Percentiles rank a stretch among this genome's conserved stretches.
Evolutionary conservation across 2,797 vertebrate genomes (phyloP).

Genomic region (Cynopterus sphinx): DNA sequence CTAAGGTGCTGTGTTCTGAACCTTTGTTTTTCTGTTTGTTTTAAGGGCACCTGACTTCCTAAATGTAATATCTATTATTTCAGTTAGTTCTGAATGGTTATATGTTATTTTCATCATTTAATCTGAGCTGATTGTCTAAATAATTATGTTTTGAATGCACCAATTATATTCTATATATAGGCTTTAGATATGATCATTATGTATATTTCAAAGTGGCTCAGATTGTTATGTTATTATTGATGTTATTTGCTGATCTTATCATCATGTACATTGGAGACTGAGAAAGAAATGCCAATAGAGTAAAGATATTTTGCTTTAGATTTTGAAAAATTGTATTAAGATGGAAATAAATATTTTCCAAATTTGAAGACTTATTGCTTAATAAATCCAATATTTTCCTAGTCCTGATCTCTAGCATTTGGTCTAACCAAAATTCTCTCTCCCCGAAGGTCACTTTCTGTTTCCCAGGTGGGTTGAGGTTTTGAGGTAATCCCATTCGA

Average conservation of each 20-base stretch:
- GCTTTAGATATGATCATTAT: background rate
- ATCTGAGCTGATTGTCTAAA: background rate
- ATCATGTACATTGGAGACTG: background rate
- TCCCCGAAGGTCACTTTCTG: background rate
- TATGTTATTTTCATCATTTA: slow-evolving; percentile 1
- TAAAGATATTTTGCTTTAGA: background rate
- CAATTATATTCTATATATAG: background rate
- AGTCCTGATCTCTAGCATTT: background rate
- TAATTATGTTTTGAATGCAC: background rate
- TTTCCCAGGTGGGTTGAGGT: background rate
- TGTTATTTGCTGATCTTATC: background rate
- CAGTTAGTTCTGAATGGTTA: background rate
- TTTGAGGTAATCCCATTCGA: background rate
- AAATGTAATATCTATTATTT: background rate
- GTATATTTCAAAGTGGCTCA: background rate
- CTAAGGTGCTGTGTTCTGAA: background rate
- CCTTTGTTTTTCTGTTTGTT: background rate
- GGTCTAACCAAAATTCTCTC: background rate
- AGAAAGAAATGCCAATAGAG: background rate
- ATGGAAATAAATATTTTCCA: background rate
- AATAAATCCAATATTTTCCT: background rate
- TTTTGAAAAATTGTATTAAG: slow-evolving; percentile 17
- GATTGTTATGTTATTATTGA: background rate
- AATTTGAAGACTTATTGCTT: background rate
- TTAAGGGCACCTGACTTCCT: background rate